Base-by-base conservation (phyloP, 2,888 invertebrate species). In the Troides helena region DNA sequence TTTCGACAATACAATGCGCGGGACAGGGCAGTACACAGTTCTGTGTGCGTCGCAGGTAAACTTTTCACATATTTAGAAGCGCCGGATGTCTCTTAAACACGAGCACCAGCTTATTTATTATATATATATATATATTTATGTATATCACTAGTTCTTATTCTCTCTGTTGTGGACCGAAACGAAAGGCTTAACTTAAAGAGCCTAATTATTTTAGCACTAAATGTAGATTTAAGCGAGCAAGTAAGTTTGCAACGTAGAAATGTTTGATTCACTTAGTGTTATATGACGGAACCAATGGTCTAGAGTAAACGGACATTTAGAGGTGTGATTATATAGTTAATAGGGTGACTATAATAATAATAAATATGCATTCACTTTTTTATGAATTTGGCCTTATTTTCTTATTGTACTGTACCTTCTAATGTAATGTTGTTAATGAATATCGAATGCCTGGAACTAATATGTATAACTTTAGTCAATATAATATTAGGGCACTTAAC, bases 251-350 rank as follows among this genome's bases (percentile, higher is more conserved):
- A 74, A 80, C 72, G 83, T 87, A 89, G 87, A 43, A 4, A 70
- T 63, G 61, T 73, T 70, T 72, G 69, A 74, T 74, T 72, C 72
- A 72, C 70, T 75, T 81, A 78, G 77, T 76, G 77, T 81, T 82
- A 80, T 81, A 76, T 18, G 80, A 85, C 76, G 81, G 90, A 90
- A 89, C 91, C 91, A 90, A 90, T 89, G 82, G 86, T 80, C 72
- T 90, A 89, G 84, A 82, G 77, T 87, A 84, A 83, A 77, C 74
- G 74, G 80, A 83, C 79, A 82, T 79, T 77, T 82, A 85, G 81
- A 84, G 80, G 78, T 87, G 79, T 85, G 86, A 84, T 83, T 85
- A 86, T 79, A 78, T 80, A 66, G 56, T 85, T 84, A 82, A 81
- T 87, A 86, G 82, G 72, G 76, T 72, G 75, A 78, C 77, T 80